Percentiles rank a stretch among this genome's conserved stretches.
phyloP scores from a whole-genome alignment of 1,140 invertebrate genomes.

The Zaprionus camerounensis region DNA sequence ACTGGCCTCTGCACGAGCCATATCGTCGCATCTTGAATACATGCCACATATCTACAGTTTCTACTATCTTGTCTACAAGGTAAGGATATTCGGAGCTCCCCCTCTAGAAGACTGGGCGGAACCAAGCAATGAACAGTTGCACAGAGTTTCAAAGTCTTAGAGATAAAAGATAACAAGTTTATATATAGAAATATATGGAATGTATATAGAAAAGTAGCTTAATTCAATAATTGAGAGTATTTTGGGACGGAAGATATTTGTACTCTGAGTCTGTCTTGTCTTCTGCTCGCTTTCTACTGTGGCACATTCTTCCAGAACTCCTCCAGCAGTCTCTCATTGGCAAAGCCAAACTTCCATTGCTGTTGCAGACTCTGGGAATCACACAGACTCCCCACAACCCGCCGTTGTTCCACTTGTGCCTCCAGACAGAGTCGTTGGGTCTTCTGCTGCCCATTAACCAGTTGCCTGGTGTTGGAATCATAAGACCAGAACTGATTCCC shows the following conservation, averaged over 20 bases:
- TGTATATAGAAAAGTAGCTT: background rate
- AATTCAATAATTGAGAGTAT: background rate
- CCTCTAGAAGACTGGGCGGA: background rate
- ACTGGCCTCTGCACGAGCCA: conserved; percentile 36
- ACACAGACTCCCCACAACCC: conserved; percentile 38
- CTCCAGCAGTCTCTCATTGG: conserved; percentile 51
- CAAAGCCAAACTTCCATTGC: conserved; percentile 72
- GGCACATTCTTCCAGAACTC: conserved; percentile 54
- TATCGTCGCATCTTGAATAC: conserved; percentile 36
- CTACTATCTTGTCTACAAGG: conserved; percentile 53
- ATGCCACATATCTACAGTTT: conserved; percentile 36
- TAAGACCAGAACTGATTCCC: conserved; percentile 98
- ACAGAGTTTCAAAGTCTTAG: background rate
- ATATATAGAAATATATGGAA: background rate
- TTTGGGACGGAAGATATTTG: background rate
- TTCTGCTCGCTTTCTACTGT: background rate
- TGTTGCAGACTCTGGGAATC: conserved; percentile 49
- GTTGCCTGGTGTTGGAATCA: conserved; percentile 85
- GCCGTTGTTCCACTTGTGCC: conserved; percentile 15
- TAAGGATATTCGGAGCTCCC: conserved; percentile 51
- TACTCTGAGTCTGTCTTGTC: background rate
- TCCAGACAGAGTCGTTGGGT: conserved; percentile 54
- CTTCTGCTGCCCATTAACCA: conserved; percentile 48
- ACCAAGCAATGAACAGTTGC: background rate
- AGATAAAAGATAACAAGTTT: background rate